Percentiles rank a stretch among this genome's conserved stretches.
Conservation (phyloP, 2,888 invertebrate species). For the Stictocephala bisonia region DNA sequence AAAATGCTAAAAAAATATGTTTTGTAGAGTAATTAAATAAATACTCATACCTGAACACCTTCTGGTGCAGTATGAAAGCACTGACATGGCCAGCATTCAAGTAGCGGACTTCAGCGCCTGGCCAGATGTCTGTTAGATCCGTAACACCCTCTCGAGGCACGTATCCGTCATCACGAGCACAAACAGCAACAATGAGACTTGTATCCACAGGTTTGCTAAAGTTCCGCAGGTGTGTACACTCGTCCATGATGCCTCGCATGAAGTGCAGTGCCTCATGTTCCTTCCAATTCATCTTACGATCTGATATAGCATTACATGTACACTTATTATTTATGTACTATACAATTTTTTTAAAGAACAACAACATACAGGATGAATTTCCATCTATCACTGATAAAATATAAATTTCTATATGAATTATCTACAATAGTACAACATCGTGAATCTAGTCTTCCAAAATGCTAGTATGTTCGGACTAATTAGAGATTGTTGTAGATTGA, state of each 20-base stretch:
- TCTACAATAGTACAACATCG: too few species aligned
- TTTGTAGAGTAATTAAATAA: too few species aligned
- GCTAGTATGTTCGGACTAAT: too few species aligned
- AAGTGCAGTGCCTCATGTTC: slow-evolving; percentile 82
- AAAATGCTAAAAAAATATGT: too few species aligned
- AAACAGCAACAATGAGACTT: slow-evolving; percentile 88
- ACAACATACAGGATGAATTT: too few species aligned
- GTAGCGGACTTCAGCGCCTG: slow-evolving; percentile 88
- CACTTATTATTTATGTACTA: too few species aligned
- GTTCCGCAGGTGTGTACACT: slow-evolving; percentile 96
- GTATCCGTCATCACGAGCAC: slow-evolving; percentile 90
- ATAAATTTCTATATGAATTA: too few species aligned
- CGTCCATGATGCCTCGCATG: slow-evolving; percentile 98
- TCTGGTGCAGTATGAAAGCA: slow-evolving; percentile 88
- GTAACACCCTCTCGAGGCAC: slow-evolving; percentile 88
- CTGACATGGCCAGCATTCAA: slow-evolving; percentile 91
- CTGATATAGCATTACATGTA: slow-evolving; percentile 17
- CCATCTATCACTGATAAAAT: too few species aligned
- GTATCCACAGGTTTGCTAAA: slow-evolving; percentile 90
- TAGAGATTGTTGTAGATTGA: too few species aligned
- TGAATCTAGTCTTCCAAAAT: too few species aligned
- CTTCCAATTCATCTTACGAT: slow-evolving; percentile 42
- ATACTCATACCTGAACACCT: slow-evolving; percentile 86
- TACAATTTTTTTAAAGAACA: too few species aligned
- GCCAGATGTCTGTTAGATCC: slow-evolving; percentile 91